Conservation (phyloP, 1,140 invertebrate species). For the Drosophila neocordata region DNA sequence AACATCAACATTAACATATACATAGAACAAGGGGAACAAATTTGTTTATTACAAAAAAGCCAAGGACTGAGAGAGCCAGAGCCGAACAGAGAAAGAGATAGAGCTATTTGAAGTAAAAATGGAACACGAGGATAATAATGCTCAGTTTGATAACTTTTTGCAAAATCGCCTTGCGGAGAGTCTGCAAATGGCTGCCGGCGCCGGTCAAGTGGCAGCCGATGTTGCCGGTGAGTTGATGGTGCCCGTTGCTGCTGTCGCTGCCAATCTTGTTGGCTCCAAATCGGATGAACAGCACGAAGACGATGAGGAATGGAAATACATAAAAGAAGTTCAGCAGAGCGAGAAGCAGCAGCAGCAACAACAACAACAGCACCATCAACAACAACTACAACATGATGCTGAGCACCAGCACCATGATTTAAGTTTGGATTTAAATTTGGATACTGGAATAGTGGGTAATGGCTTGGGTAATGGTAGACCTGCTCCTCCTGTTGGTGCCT, state of each 20-base stretch:
- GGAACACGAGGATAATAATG: conserved; percentile 80
- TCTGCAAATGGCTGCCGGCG: conserved; percentile 66
- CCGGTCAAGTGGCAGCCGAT: conserved; percentile 51
- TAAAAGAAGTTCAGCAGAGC: conserved; percentile 79
- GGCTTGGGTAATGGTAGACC: conserved; percentile 43
- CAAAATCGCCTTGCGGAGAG: conserved; percentile 69
- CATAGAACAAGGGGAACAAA: conserved; percentile 23
- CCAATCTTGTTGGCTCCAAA: conserved; percentile 39
- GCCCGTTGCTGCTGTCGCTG: conserved; percentile 16
- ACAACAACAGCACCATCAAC: conserved; percentile 39
- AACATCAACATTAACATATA: too few relatives aligned
- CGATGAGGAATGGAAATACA: conserved; percentile 79
- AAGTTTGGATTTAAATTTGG: conserved; percentile 11
- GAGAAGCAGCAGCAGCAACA: conserved; percentile 71
- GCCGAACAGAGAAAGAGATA: conserved; percentile 24
- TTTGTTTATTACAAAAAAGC: conserved; percentile 39
- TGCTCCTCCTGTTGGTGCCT: conserved; percentile 30
- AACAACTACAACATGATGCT: conserved; percentile 31
- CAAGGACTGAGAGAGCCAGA: conserved; percentile 9
- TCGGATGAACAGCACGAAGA: conserved; percentile 56
- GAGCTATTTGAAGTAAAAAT: conserved; percentile 45
- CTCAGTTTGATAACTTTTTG: conserved; percentile 70
- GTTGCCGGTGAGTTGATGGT: conserved; percentile 55
- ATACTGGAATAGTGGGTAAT: conserved; percentile 24
- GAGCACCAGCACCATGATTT: conserved; percentile 14